A percentile compares a stretch with the other conserved stretches of the same genome.
Conservation (phyloP, 2,888 invertebrate genomes). For the Pollenia amentaria region DNA sequence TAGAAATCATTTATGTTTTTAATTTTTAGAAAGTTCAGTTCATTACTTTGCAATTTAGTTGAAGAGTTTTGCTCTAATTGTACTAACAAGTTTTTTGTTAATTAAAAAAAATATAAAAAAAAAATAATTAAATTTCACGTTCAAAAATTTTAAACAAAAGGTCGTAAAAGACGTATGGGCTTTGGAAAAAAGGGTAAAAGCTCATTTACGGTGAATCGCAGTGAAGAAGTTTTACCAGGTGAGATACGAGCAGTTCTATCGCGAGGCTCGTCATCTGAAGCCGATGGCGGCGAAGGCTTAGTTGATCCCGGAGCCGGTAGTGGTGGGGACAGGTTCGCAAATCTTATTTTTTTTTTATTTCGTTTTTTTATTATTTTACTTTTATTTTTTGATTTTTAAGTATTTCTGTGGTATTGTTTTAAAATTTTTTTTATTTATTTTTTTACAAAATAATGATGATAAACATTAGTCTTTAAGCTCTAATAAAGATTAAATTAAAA, state of each 20-base stretch:
- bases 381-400: slow-evolving; percentile 67
- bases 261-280: slow-evolving; percentile 96
- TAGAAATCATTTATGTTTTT: slow-evolving; percentile 47
- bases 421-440: slow-evolving; percentile 75
- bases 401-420: slow-evolving; percentile 57
- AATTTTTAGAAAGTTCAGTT: slow-evolving; percentile 52
- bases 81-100: slow-evolving; percentile 72
- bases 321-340: slow-evolving; percentile 91
- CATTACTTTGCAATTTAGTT: slow-evolving; percentile 47
- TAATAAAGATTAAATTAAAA: slow-evolving; percentile 25
- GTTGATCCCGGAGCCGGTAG: slow-evolving; percentile 86
- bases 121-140: slow-evolving; percentile 39
- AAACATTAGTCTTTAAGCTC: slow-evolving; percentile 74
- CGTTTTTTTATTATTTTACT: slow-evolving; percentile 68
- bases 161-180: slow-evolving; percentile 97
- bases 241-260: slow-evolving; percentile 87
- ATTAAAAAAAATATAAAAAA: slow-evolving; percentile 51
- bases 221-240: slow-evolving; percentile 97
- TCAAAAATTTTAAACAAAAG: slow-evolving; percentile 85
- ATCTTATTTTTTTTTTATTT: slow-evolving; percentile 64
- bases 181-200: slow-evolving; percentile 98
- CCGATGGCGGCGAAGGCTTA: slow-evolving; percentile 93
- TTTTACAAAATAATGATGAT: slow-evolving; percentile 74
- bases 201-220: slow-evolving; percentile 98
- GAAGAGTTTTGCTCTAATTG: slow-evolving; percentile 52